Evolutionary conservation across 2,888 invertebrate genomes (phyloP), one percentile per base, ranked within the genome.

Genomic region (Crepidodera aurea): DNA sequence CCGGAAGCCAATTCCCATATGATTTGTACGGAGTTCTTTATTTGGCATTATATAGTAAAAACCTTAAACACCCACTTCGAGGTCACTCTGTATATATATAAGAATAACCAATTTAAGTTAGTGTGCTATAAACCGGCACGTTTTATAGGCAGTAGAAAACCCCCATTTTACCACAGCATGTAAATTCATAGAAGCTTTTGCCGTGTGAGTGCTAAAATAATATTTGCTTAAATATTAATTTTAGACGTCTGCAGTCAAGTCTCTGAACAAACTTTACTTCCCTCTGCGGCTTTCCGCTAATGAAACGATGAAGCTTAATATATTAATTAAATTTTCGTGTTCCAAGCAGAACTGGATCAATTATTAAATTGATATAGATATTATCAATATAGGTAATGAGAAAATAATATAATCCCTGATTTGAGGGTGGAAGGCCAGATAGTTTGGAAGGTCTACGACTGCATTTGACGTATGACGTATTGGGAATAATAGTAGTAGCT

Each of bases 161-260:
- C 13, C 3, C 34, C 34, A 34, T 34, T 34, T 34, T 13, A n/a
- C 29, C 2, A 7, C 12, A 12, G 34, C 13, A 13, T 34, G 34
- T 34, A 34, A 34, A 34, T 34, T 34, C 34, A 6, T 13, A 4
- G 34, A 34, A n/a, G 12, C 13, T 29, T 34, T 34, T 13, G 13
- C 12, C 12, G 40, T 40, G 40, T 40, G 48, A 48, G 48, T 27
- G 27, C 48, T 48, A 48, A 29, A 29, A 48, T 29, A 48, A 48
- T 48, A 48, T 48, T 48, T 48, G 48, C 48, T 48, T 48, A 48
- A 25, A 48, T 48, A 48, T 27, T 48, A 27, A 48, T 48, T 48
- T 48, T 48, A n/a, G 12, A 48, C 27, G 25, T 48, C 48, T 13
- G 48, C 22, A 44, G 10, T 48, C 12, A 29, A 48, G 16, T 46